phyloP scores from a whole-genome alignment of 1,140 invertebrate genomes.

The Akabosia matsudoensis region DNA sequence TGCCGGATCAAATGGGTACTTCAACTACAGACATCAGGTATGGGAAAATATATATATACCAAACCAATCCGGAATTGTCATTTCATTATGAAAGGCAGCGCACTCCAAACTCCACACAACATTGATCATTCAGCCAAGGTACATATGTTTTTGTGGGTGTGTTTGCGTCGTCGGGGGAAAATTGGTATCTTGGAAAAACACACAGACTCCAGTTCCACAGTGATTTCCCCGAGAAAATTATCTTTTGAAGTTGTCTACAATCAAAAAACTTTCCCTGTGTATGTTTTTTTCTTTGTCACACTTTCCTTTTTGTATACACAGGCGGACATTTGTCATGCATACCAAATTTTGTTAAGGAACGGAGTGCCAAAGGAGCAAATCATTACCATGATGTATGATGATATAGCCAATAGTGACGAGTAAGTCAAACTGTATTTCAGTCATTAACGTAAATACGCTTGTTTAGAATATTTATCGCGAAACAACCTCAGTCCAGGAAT shows the following conservation, averaged over 20 bases:
- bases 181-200: no score
- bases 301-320: slow-evolving; percentile 47
- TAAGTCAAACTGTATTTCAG: no score
- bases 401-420: slow-evolving; percentile 59
- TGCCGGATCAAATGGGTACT: slow-evolving; percentile 60
- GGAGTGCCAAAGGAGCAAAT: slow-evolving; percentile 61
- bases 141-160: no score
- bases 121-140: no score
- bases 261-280: not conserved
- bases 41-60: not conserved
- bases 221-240: no score
- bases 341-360: slow-evolving; percentile 59
- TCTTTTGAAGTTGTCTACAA: not conserved
- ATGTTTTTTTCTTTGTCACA: slow-evolving; percentile 10
- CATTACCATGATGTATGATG: slow-evolving; percentile 65
- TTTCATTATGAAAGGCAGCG: not conserved
- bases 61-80: no score
- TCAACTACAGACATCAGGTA: slow-evolving; percentile 64
- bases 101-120: not conserved
- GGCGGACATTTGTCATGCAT: slow-evolving; percentile 64
- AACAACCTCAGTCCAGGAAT: no score
- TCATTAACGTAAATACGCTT: no score
- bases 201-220: no score
- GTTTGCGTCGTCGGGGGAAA: no score
- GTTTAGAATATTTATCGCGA: no score